Evolutionary conservation across 2,888 invertebrate species (phyloP).

Genomic region (Deilephila elpenor): DNA sequence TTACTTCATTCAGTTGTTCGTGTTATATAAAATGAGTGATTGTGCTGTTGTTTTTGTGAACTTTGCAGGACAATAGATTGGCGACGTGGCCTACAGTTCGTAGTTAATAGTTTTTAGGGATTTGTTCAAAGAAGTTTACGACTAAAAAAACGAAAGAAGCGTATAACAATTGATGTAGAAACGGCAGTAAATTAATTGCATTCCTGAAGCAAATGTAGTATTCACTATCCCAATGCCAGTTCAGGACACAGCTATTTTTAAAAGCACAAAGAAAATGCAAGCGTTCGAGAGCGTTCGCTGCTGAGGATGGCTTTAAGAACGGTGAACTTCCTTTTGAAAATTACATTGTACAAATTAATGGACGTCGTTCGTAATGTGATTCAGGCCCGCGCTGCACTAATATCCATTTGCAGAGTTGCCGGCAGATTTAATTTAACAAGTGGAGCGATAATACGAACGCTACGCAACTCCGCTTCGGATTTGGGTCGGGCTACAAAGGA

Average conservation of each 20-base stretch:
- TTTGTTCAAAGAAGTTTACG: too few relatives aligned
- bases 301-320: constrained; percentile 31
- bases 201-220: neutral
- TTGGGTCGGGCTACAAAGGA: neutral
- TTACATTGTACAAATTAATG: constrained; percentile 6
- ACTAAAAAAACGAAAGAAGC: too few relatives aligned
- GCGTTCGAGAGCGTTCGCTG: neutral
- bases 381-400: neutral
- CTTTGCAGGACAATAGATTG: too few relatives aligned
- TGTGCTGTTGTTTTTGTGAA: too few relatives aligned
- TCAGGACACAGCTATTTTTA: neutral
- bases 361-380: neutral
- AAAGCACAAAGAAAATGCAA: neutral
- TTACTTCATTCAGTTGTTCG: too few relatives aligned
- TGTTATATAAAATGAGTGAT: too few relatives aligned
- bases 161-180: too few relatives aligned
- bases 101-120: too few relatives aligned
- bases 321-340: neutral
- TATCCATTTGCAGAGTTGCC: neutral
- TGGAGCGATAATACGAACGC: neutral
- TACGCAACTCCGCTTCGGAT: neutral
- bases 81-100: too few relatives aligned
- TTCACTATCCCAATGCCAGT: neutral
- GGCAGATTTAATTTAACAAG: constrained; percentile 10
- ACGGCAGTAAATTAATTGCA: too few relatives aligned